phyloP scores from a whole-genome alignment of 1,140 invertebrate species.

The Monomorium pharaonis region DNA sequence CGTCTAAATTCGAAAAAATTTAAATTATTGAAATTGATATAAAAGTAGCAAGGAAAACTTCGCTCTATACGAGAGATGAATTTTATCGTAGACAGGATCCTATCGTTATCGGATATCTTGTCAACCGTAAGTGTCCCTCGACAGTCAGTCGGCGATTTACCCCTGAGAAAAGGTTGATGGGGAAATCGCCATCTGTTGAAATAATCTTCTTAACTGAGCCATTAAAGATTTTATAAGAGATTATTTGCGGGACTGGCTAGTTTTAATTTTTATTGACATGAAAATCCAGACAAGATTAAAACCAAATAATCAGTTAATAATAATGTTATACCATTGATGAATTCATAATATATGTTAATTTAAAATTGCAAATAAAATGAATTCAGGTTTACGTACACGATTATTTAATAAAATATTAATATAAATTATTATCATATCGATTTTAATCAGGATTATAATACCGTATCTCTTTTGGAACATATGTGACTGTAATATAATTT shows the following conservation, averaged over 20 bases:
- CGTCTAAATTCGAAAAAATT: conserved; percentile 19
- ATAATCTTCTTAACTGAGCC: neutral
- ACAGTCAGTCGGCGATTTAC: conserved; percentile 4
- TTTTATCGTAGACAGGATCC: neutral
- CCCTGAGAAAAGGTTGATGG: neutral
- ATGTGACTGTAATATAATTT: neutral
- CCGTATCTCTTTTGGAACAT: neutral
- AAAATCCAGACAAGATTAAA: neutral
- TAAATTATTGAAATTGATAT: conserved; percentile 24
- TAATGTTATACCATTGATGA: neutral
- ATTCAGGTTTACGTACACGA: neutral
- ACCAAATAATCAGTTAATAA: neutral
- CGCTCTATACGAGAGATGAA: neutral
- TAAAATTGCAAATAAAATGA: neutral
- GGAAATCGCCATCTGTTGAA: neutral
- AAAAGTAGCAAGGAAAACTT: neutral
- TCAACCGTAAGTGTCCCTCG: neutral
- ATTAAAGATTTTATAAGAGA: neutral
- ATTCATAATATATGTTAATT: neutral
- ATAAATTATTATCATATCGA: neutral
- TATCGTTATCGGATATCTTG: conserved; percentile 21
- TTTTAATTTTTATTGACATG: neutral
- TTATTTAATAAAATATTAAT: neutral
- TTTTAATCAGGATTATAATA: neutral
- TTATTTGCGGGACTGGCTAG: neutral